phyloP scores from a whole-genome alignment of 1,140 invertebrate species.

The Globodera rostochiensis region DNA sequence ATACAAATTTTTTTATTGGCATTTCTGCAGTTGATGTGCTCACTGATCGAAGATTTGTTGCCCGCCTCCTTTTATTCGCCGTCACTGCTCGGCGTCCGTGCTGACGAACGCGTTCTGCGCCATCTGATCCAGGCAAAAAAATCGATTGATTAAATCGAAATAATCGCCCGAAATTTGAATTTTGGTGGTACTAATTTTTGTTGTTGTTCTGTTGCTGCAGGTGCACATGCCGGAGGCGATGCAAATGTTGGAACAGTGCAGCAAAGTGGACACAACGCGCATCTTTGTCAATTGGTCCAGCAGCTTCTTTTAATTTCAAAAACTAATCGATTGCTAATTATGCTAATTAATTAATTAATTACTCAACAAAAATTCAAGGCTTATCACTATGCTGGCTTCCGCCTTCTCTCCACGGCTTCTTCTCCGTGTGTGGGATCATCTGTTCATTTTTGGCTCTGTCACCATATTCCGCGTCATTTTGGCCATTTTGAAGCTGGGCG shows the following conservation, averaged over 20 bases:
- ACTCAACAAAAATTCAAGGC: constrained; percentile 64
- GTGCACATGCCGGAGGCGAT: constrained; percentile 85
- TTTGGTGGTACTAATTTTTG: too few species aligned
- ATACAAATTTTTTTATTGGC: background rate
- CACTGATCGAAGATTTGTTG: constrained; percentile 93
- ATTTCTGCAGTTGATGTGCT: constrained; percentile 74
- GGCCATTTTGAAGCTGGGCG: constrained; percentile 60
- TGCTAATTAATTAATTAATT: background rate
- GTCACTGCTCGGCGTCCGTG: constrained; percentile 80
- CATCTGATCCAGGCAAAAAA: constrained; percentile 75
- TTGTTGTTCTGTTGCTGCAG: constrained; percentile 65
- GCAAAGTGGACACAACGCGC: constrained; percentile 80
- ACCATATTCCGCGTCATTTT: constrained; percentile 82
- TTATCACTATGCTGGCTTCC: constrained; percentile 93
- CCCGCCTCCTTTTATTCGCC: constrained; percentile 96
- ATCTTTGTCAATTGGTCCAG: constrained; percentile 87
- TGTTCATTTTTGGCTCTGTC: constrained; percentile 88
- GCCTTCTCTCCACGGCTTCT: constrained; percentile 96
- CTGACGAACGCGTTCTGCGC: constrained; percentile 88
- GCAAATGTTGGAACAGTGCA: constrained; percentile 84
- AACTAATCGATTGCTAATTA: background rate
- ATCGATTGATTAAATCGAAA: too few species aligned
- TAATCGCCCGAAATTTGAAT: too few species aligned
- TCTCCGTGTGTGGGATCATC: constrained; percentile 92
- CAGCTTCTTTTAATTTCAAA: background rate